Evolutionary conservation across 2,113 vertebrate genomes (phyloP), one percentile per base, ranked within the genome.

Genomic region (Microtus ochrogaster): DNA sequence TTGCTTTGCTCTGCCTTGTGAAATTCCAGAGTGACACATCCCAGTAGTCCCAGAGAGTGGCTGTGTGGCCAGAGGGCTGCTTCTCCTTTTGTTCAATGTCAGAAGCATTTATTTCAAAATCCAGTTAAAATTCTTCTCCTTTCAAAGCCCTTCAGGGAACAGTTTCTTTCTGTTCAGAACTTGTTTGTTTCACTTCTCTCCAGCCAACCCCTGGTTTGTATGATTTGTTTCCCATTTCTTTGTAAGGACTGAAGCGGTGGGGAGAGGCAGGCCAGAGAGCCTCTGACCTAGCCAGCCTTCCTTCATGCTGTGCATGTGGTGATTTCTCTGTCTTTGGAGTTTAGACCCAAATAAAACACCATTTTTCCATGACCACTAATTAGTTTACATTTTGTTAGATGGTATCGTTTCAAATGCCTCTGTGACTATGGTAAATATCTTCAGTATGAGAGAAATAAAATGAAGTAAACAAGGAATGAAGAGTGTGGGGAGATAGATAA

Each of bases 101-200:
- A 96, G 85, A 94, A 90, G 90, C 85, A 94, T 95, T 97, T 83
- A 95, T 95, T 96, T 97, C 81, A 92, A 92, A 81, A 89, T 52
- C 89, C 66, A 91, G 90, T 93, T 96, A 93, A 97, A 98, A 95
- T 95, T 97, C 72, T 88, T 95, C 72, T 90, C 13, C 84, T 96
- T 97, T 77, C 76, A 94, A 96, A 95, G 66, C 72, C n/a, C 76
- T 95, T 89, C 41, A 89, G 55, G 85, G 95, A 95, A 88, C 19
- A 95, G 55, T 94, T 95, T 91, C 65, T 94, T 61, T 95, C 77
- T 94, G 55, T 95, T 95, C 91, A 33, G 94, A 95, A 89, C 39
- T 94, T 92, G 66, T 94, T 94, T 92, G 88, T n/a, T 82, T 96
- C 85, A 94, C 95, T 95, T n/a, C 78, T 95, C 94, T 95, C 44